Conservation (phyloP, 2,113 vertebrate species). For the Gobiocypris rarus region DNA sequence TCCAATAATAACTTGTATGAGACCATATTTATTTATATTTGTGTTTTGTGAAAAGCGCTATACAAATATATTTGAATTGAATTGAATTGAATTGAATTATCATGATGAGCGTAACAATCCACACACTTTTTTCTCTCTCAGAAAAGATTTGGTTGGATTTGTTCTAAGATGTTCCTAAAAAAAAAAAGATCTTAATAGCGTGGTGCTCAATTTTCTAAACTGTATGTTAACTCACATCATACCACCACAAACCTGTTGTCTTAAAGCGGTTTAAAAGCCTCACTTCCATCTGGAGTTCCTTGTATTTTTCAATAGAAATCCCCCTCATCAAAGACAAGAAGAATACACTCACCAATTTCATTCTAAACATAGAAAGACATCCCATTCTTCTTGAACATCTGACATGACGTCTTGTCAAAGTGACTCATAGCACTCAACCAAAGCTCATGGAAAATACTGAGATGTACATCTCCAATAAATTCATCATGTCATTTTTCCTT, state of each 20-base stretch:
- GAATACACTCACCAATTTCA: slow-evolving; percentile 12
- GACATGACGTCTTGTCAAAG: slow-evolving; percentile 35
- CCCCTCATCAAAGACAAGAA: background rate
- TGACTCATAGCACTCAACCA: slow-evolving; percentile 18
- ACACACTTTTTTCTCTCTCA: background rate
- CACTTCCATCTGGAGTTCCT: background rate
- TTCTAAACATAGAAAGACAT: slow-evolving; percentile 34
- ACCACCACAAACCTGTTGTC: background rate
- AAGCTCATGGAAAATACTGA: slow-evolving; percentile 18
- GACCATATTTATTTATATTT: background rate
- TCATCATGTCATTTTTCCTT: background rate
- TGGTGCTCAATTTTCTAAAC: background rate
- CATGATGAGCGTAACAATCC: background rate
- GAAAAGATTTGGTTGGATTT: background rate
- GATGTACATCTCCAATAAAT: slow-evolving; percentile 20
- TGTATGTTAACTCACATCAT: background rate
- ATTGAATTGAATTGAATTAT: too few relatives aligned
- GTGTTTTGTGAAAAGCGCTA: too few relatives aligned
- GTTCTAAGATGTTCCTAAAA: background rate
- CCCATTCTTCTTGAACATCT: slow-evolving; percentile 35
- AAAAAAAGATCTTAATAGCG: background rate
- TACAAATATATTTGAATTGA: too few relatives aligned
- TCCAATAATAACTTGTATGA: background rate
- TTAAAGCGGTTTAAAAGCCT: background rate
- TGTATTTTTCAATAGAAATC: background rate